Evolutionary conservation across 1,140 invertebrate species (phyloP).

Genomic region (Colletes gigas): DNA sequence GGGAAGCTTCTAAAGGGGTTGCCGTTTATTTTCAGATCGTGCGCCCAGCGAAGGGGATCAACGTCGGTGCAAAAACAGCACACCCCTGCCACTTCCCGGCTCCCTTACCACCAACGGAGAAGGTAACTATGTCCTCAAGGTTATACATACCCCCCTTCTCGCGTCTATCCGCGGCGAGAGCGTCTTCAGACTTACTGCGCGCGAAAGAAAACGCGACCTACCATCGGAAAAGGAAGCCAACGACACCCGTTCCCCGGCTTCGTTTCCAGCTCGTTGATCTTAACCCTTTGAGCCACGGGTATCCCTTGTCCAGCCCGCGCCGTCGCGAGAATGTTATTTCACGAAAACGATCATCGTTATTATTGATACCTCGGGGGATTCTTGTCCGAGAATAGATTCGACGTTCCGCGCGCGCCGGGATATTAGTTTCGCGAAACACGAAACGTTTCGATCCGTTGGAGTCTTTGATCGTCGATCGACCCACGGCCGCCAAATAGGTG

Average conservation of each 20-base stretch:
- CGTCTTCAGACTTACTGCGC: not conserved
- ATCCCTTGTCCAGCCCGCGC: too few relatives aligned
- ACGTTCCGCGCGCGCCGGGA: not conserved
- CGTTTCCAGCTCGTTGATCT: slow-evolving; percentile 14
- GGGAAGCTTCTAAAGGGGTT: slow-evolving; percentile 64
- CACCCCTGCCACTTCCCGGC: slow-evolving; percentile 83
- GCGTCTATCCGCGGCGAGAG: not conserved
- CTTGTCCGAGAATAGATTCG: not conserved
- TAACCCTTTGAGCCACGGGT: not conserved
- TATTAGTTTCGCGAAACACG: too few relatives aligned
- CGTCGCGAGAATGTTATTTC: not conserved
- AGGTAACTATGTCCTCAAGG: slow-evolving; percentile 81
- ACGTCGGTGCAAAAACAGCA: slow-evolving; percentile 77
- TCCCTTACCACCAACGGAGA: slow-evolving; percentile 89
- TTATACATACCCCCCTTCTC: slow-evolving; percentile 49
- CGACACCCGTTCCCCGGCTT: not conserved
- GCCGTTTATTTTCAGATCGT: slow-evolving; percentile 83
- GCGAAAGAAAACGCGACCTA: slow-evolving; percentile 16
- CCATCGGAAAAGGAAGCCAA: slow-evolving; percentile 24
- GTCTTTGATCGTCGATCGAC: too few relatives aligned
- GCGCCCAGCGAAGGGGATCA: slow-evolving; percentile 84
- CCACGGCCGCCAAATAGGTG: too few relatives aligned
- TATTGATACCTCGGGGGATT: not conserved
- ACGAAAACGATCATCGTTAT: not conserved
- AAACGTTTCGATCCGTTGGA: too few relatives aligned